phyloP scores from a whole-genome alignment of 2,888 invertebrate species.

The Teleogryllus oceanicus region DNA sequence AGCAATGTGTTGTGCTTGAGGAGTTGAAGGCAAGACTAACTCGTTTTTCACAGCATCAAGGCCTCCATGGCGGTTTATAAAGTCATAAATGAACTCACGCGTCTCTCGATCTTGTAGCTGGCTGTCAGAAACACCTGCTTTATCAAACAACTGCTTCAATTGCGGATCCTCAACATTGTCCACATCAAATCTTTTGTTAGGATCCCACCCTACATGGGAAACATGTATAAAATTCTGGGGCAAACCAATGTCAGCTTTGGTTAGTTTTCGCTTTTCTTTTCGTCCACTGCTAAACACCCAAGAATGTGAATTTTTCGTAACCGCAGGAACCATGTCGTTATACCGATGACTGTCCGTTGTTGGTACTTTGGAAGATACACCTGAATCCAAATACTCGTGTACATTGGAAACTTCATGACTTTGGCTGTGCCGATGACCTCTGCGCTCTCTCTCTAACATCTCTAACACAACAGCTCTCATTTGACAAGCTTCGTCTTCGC shows the following conservation, averaged over 20 bases:
- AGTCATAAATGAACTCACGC: slow-evolving; percentile 88
- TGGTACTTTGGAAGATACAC: neutral
- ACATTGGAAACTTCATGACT: neutral
- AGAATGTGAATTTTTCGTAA: neutral
- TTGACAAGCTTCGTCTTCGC: slow-evolving; percentile 77
- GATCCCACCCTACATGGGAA: slow-evolving; percentile 92
- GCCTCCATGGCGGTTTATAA: slow-evolving; percentile 82
- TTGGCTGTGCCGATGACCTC: slow-evolving; percentile 41
- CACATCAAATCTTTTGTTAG: slow-evolving; percentile 76
- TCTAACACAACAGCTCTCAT: slow-evolving; percentile 70
- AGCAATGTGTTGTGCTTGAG: slow-evolving; percentile 37
- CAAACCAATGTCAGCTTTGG: slow-evolving; percentile 84
- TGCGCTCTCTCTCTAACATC: slow-evolving; percentile 72
- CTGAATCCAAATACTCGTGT: neutral
- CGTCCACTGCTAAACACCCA: slow-evolving; percentile 41
- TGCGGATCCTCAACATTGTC: slow-evolving; percentile 55
- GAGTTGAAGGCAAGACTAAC: slow-evolving; percentile 50
- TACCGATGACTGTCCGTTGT: neutral
- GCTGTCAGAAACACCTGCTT: slow-evolving; percentile 78
- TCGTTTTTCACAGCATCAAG: slow-evolving; percentile 71
- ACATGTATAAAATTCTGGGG: slow-evolving; percentile 86
- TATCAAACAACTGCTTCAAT: slow-evolving; percentile 67
- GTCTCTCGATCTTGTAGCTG: slow-evolving; percentile 81
- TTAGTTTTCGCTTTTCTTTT: slow-evolving; percentile 57
- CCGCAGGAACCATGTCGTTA: neutral